Percentiles rank a stretch among this genome's conserved stretches.
These are phyloP conservation scores for Xiphorhynchus elegans DNA, from an alignment of 2,113 vertebrate genomes.

Conservation along the genomic window DNA sequence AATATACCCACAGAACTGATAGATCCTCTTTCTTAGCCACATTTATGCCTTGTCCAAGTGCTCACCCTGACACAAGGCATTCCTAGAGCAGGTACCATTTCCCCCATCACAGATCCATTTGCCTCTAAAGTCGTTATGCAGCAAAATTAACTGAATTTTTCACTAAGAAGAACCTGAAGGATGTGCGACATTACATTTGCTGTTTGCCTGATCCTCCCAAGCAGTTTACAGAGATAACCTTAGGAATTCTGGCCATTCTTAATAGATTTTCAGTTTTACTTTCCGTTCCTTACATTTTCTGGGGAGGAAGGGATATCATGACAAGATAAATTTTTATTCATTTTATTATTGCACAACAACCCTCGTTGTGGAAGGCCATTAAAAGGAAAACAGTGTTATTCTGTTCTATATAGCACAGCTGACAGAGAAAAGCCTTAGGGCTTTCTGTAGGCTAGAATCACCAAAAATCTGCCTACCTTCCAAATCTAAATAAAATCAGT, in stretches of 20 bases:
- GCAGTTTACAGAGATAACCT: not conserved
- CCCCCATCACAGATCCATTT: rapidly evolving
- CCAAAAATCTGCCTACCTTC: not conserved
- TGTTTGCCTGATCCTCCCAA: not conserved
- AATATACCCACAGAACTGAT: not conserved
- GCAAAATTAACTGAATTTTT: not conserved
- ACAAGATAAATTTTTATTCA: not conserved
- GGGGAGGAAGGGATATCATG: rapidly evolving
- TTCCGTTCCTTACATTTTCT: not conserved
- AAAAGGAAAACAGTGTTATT: not conserved
- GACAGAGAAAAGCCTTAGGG: not conserved
- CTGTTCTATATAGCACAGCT: not conserved
- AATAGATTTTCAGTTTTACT: not conserved
- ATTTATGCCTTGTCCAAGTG: not conserved
- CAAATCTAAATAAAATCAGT: not conserved
- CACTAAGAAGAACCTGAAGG: not conserved
- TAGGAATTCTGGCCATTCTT: not conserved
- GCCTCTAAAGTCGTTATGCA: not conserved
- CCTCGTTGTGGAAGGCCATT: not conserved
- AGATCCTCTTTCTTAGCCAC: not conserved
- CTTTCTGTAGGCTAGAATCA: not conserved
- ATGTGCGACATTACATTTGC: not conserved
- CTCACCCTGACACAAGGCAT: not conserved
- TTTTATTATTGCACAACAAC: not conserved
- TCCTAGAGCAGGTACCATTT: rapidly evolving